Base-by-base conservation (phyloP, 2,797 vertebrate genomes). In the Sarcoramphus papa region DNA sequence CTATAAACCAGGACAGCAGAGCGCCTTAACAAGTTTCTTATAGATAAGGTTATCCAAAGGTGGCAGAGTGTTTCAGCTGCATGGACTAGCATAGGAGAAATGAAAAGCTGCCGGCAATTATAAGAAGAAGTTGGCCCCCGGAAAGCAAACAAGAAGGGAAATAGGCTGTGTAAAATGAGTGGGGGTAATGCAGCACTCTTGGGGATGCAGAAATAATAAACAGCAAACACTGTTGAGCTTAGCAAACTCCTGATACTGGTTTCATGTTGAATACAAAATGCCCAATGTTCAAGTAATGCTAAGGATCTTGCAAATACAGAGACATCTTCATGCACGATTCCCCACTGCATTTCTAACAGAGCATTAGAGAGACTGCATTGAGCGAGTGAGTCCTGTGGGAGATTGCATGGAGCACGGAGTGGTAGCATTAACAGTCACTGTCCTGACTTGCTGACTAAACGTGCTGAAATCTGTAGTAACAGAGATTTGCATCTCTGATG, bases 71-170 rank as follows among this genome's bases (percentile, higher is more conserved):
- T 88, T 95, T 95, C 62, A 78, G 9, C 62, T 88, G 60, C 45
- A 9, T 12, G 68, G 53, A 27, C n/a, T 63, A 47, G 21, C 64
- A 48, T 54, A 80, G 48, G 43, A 88, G 67, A 87, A 95, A 60
- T 85, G 41, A 87, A 95, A 97, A 95, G 70, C 54, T 87, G 80
- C 37, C 15, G 7, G 80, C 88, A 79, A 74, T 80, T 91, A 21
- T 64, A 65, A 91, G 72, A 93, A 94, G 75, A 53, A 76, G 79
- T 41, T 92, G 79, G 68, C 53, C 73, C 37, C 78, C 0, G 14
- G 48, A 88, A 93, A 92, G 70, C 86, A 96, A 95, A 92, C 41
- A 76, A 37, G 19, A 54, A 81, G 43, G 60, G 75, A 94, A 93
- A 77, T 37, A 75, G 80, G 14, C 45, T 74, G 51, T 77, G 63